phyloP scores from a whole-genome alignment of 2,888 invertebrate genomes.

The Trachelus tabidus region DNA sequence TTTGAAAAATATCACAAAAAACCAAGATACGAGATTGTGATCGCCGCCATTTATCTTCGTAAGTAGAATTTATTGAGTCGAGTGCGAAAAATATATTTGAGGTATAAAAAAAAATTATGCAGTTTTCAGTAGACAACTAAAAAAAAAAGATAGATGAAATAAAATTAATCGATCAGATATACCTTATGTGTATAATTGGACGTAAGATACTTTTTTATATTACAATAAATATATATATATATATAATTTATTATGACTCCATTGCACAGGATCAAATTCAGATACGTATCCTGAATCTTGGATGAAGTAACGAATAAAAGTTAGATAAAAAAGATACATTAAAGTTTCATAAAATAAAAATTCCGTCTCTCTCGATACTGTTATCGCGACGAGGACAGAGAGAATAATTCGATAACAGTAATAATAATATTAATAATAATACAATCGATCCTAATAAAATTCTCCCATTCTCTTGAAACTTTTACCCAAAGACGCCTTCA shows the following conservation, averaged over 20 bases:
- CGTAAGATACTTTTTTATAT: neutral
- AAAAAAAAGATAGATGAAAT: neutral
- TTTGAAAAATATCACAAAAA: neutral
- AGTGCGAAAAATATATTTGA: neutral
- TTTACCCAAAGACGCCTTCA: neutral
- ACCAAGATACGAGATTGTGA: neutral
- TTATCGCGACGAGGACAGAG: neutral
- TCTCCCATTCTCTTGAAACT: neutral
- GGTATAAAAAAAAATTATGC: neutral
- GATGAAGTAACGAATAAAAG: neutral
- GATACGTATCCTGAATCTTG: neutral
- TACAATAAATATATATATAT: conserved; percentile 8
- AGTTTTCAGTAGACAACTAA: neutral
- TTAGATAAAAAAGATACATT: neutral
- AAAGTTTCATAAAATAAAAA: neutral
- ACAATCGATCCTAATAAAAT: neutral
- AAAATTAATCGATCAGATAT: neutral
- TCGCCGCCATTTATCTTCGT: neutral
- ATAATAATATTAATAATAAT: neutral
- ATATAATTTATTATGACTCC: neutral
- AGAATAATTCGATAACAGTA: neutral
- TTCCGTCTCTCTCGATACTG: neutral
- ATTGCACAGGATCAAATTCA: neutral
- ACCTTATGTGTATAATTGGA: neutral
- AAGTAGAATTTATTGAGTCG: neutral